Conservation (phyloP, 2,888 invertebrate genomes). For the Macrosoma leucophasiata region DNA sequence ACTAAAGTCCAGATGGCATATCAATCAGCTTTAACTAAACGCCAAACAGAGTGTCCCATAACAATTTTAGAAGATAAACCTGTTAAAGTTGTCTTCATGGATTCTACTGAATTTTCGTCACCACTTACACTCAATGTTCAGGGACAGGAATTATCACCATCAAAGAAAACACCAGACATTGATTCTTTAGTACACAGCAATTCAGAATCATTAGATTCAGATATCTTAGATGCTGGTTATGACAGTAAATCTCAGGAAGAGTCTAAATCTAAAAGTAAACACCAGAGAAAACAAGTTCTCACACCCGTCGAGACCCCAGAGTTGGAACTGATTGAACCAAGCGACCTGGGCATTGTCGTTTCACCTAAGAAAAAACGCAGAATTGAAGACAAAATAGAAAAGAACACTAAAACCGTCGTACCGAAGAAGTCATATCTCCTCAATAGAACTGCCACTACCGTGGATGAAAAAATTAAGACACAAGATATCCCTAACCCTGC, state of each 20-base stretch:
- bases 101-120: constrained; percentile 42
- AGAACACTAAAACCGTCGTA: constrained; percentile 42
- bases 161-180: constrained; percentile 37
- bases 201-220: constrained; percentile 51
- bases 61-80: constrained; percentile 67
- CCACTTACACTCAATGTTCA: constrained; percentile 50
- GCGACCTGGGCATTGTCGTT: constrained; percentile 47
- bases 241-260: constrained; percentile 47
- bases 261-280: constrained; percentile 52
- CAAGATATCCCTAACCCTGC: constrained; percentile 31
- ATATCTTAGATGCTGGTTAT: constrained; percentile 39
- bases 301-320: constrained; percentile 65
- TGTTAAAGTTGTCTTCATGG: constrained; percentile 63
- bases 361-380: constrained; percentile 62
- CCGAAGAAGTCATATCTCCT: constrained; percentile 64
- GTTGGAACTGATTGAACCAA: constrained; percentile 61
- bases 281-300: constrained; percentile 68
- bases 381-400: constrained; percentile 52
- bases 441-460: constrained; percentile 38
- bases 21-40: constrained; percentile 57
- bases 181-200: constrained; percentile 35
- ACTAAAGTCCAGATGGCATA: constrained; percentile 63
- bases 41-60: constrained; percentile 50
- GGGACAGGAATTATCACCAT: constrained; percentile 53
- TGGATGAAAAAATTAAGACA: constrained; percentile 28